Conservation (phyloP, 2,797 vertebrate species). For the Serranus cabrilla region DNA sequence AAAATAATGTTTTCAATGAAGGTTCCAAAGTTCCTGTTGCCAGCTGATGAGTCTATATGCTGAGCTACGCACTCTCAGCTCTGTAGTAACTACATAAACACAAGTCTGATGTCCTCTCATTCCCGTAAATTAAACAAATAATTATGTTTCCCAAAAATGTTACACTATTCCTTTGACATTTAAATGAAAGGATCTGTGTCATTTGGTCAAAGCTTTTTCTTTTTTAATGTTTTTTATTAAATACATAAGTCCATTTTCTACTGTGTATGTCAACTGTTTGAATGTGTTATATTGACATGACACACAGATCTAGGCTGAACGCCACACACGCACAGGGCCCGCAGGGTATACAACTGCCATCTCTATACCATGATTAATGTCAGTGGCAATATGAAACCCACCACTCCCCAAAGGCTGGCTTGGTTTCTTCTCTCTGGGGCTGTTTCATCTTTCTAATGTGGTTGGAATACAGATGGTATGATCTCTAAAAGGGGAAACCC, state of each 20-base stretch:
- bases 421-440: constrained; percentile 58
- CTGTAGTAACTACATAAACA: background rate
- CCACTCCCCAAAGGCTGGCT: constrained; percentile 58
- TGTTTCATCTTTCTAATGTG: constrained; percentile 75
- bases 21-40: too few species aligned
- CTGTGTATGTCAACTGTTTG: background rate
- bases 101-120: background rate
- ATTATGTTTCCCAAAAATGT: background rate
- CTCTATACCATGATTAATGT: constrained; percentile 68
- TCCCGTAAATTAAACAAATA: background rate
- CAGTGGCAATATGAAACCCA: constrained; percentile 73
- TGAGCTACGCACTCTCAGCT: background rate
- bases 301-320: background rate
- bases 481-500: constrained; percentile 66
- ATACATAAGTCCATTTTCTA: background rate
- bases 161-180: constrained; percentile 1
- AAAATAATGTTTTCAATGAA: too few species aligned
- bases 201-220: constrained; percentile 12
- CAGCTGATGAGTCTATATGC: background rate
- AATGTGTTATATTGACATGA: constrained; percentile 15
- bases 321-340: background rate
- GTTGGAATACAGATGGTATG: constrained; percentile 67
- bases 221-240: background rate
- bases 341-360: constrained; percentile 45
- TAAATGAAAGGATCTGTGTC: constrained; percentile 7